Evolutionary conservation across 2,113 vertebrate species (phyloP).

Genomic region (Ahaetulla prasina): DNA sequence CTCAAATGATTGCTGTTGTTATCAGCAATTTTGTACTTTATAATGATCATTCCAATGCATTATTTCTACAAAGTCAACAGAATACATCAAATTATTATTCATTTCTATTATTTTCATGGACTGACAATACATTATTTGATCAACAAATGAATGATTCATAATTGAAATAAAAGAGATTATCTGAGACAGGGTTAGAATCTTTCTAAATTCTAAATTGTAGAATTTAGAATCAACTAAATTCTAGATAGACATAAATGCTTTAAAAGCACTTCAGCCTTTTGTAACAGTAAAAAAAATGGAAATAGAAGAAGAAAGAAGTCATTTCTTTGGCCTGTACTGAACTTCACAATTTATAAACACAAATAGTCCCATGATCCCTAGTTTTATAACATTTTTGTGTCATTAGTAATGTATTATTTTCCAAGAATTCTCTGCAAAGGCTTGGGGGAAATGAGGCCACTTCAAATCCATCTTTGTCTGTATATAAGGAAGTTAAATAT

Average conservation of each 20-base stretch:
- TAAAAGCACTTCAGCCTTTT: not conserved
- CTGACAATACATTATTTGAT: not conserved
- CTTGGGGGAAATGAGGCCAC: not conserved
- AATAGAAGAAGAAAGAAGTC: not conserved
- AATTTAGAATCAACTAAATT: not conserved
- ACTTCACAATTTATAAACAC: not conserved
- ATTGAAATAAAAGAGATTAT: not conserved
- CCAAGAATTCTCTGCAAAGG: not conserved
- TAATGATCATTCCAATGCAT: not conserved
- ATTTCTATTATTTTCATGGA: conserved; percentile 42
- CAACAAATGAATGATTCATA: not conserved
- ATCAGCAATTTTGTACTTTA: conserved; percentile 21
- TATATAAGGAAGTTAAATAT: not conserved
- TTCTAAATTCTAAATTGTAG: not conserved
- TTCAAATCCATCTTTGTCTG: not conserved
- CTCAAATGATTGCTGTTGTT: conserved; percentile 9
- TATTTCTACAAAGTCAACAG: not conserved
- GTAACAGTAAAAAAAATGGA: not conserved
- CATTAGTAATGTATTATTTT: not conserved
- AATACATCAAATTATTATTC: conserved; percentile 41
- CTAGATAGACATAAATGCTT: not conserved
- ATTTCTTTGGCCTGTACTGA: not conserved
- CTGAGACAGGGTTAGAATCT: not conserved
- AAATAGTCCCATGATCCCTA: not conserved
- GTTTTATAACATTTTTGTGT: not conserved